Base-by-base conservation (phyloP, 2,888 invertebrate species). In the Andrena minutula region DNA sequence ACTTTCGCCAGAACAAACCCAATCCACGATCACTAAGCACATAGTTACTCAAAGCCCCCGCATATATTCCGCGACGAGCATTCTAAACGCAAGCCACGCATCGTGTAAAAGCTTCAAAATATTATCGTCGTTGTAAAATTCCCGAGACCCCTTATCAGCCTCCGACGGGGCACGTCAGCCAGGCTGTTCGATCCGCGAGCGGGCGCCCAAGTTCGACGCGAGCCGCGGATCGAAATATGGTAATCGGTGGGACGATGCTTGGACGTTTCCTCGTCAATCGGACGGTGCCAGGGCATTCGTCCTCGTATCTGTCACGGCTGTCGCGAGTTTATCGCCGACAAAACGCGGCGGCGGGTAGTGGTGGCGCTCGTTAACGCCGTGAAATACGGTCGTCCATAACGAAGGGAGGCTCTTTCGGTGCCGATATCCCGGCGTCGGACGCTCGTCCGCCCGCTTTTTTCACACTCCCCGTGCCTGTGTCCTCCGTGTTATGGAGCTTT, bases 381-480 rank as follows among this genome's bases (percentile, higher is more conserved):
- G 90, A 93, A 92, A 92, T 92, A 92, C 90, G 89, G 88, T 85
- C 88, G 90, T 86, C 89, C 90, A 89, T 92, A 92, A 92, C 91
- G 89, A 88, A 88, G 89, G 86, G 89, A 89, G 41, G 56, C 89
- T 82, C 85, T 86, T 83, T 82, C 65, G 74, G 73, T 71, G 69
- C 66, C 82, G 77, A 84, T 83, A 84, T 79, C 76, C 81, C 65
- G 76, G 79, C 74, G 82, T 41, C 12, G 69, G 74, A 71, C 51
- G 41, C 20, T 47, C 58, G 76, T 30, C 69, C 58, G 65, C 69
- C 66, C 63, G 75, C 66, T 77, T 74, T 77, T 74, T 81, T 72
- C 74, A 70, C 41, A 41, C 63, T 70, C 76, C 30, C 79, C 70
- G 70, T 30, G 64, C 41, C 58, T 28, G 28, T 66, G n/a, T 75